Percentiles rank a stretch among this genome's conserved stretches.
phyloP scores from a whole-genome alignment of 2,888 invertebrate genomes.

The Ormyrus pomaceus region DNA sequence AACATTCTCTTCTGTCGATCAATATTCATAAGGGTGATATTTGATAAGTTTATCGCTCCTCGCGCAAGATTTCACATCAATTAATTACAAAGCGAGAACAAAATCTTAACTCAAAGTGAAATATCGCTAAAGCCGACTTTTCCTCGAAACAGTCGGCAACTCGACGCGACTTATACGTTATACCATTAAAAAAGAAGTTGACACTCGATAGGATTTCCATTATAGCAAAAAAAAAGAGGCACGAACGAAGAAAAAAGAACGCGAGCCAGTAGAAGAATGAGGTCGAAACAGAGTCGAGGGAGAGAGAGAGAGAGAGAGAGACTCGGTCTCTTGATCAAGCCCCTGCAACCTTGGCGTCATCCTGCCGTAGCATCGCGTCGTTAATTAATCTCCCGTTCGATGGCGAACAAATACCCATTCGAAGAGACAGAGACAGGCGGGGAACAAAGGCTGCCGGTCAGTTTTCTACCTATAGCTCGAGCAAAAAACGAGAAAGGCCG shows the following conservation, averaged over 20 bases:
- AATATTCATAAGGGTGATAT: not conserved
- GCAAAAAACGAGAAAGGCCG: not conserved
- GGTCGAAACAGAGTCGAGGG: constrained; percentile 21
- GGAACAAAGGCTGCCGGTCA: constrained; percentile 10
- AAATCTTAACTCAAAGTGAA: constrained; percentile 1
- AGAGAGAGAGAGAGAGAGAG: constrained; percentile 11
- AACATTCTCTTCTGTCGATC: constrained; percentile 28
- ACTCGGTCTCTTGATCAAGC: constrained; percentile 55
- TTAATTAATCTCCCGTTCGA: constrained; percentile 59
- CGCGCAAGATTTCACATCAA: too few species aligned
- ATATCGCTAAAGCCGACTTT: not conserved
- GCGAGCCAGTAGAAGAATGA: constrained; percentile 25
- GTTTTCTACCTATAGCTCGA: too few species aligned
- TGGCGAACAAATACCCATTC: constrained; percentile 41
- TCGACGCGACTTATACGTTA: constrained; percentile 22
- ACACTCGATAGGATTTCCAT: too few species aligned
- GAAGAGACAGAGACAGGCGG: not conserved
- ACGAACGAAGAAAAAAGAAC: not conserved
- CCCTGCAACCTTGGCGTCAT: constrained; percentile 60
- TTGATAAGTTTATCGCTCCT: not conserved
- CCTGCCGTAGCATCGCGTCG: constrained; percentile 52
- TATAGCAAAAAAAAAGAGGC: constrained; percentile 65
- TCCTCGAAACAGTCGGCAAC: constrained; percentile 11
- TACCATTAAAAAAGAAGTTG: constrained; percentile 17
- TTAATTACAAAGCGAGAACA: not conserved